Percentiles rank a stretch among this genome's conserved stretches.
phyloP scores from a whole-genome alignment of 2,113 vertebrate genomes.

The Oreochromis niloticus region DNA sequence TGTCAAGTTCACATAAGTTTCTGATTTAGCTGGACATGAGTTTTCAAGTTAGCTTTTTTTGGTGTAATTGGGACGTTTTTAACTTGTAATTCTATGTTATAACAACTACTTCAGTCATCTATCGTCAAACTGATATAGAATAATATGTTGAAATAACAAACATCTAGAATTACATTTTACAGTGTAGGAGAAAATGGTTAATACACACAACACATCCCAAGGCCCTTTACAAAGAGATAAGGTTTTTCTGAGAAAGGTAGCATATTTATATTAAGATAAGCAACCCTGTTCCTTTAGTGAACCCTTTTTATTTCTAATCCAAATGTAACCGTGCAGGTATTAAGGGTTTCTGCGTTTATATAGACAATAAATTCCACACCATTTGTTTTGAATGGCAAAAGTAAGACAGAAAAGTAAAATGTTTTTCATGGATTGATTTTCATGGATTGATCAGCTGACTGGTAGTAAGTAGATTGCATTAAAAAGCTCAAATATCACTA shows the following conservation, averaged over 20 bases:
- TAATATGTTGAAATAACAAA: too few species aligned
- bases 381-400: background rate
- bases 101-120: too few species aligned
- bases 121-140: too few species aligned
- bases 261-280: background rate
- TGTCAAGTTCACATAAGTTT: too few species aligned
- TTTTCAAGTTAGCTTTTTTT: too few species aligned
- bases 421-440: background rate
- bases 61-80: too few species aligned
- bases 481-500: background rate
- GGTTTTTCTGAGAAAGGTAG: background rate
- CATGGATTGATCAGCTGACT: background rate
- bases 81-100: too few species aligned
- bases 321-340: background rate
- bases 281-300: background rate
- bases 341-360: background rate
- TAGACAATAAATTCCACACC: background rate
- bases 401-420: background rate
- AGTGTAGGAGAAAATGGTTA: background rate
- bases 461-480: background rate
- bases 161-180: too few species aligned
- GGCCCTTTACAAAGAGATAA: background rate
- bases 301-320: background rate
- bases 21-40: too few species aligned
- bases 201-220: background rate